Conservation (phyloP, 2,797 vertebrate species). For the Pangasius krempfi region DNA sequence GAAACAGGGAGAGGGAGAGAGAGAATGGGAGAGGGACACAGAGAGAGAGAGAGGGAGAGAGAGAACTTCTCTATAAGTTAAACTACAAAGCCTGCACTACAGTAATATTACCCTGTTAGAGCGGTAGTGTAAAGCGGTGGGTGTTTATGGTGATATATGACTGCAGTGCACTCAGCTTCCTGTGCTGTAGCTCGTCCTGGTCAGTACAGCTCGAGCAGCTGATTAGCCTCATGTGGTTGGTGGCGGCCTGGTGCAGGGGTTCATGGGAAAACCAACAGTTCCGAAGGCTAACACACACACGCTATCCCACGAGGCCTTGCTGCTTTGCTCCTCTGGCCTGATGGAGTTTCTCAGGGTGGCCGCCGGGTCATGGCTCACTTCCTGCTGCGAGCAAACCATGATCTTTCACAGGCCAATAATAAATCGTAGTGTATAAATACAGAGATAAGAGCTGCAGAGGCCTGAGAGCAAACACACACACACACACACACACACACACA, state of each 20-base stretch:
- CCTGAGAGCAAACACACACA: conserved; percentile 22
- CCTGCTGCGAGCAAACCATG: conserved; percentile 63
- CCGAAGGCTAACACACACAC: conserved; percentile 56
- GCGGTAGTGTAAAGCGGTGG: too few species aligned
- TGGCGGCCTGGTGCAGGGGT: conserved; percentile 57
- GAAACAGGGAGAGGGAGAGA: too few species aligned
- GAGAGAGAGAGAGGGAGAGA: too few species aligned
- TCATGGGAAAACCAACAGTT: conserved; percentile 74
- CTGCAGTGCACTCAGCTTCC: neutral
- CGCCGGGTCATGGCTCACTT: conserved; percentile 70
- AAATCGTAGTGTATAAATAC: conserved; percentile 59
- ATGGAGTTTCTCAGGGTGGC: conserved; percentile 70
- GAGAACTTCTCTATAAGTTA: too few species aligned
- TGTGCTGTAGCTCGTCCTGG: neutral
- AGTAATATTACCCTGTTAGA: too few species aligned
- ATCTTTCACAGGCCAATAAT: conserved; percentile 63
- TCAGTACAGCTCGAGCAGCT: neutral
- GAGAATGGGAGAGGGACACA: too few species aligned
- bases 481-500: conserved; percentile 14
- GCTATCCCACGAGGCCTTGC: conserved; percentile 67
- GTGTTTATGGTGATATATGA: neutral
- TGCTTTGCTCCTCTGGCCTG: conserved; percentile 38
- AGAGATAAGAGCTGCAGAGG: conserved; percentile 35
- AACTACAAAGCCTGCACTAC: too few species aligned
- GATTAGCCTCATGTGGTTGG: conserved; percentile 32